Percentiles rank a stretch among this genome's conserved stretches.
Evolutionary conservation across 2,888 invertebrate genomes (phyloP).

Genomic region (Teinopalpus imperialis): DNA sequence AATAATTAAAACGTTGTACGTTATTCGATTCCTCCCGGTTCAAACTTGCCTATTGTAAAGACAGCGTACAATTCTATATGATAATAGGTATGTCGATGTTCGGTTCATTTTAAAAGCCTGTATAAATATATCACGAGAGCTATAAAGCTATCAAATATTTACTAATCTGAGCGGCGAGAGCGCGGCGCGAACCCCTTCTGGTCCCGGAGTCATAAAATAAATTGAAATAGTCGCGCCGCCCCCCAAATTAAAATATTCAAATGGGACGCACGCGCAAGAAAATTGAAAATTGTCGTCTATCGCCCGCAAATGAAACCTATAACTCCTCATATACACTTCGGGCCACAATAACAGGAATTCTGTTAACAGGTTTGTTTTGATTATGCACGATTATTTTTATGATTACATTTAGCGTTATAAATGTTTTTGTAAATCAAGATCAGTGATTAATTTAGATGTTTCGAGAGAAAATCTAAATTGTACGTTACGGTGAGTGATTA

Average conservation of each 20-base stretch:
- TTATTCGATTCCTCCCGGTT: too few species aligned
- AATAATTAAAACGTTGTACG: too few species aligned
- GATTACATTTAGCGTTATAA: background rate
- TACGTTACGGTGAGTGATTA: background rate
- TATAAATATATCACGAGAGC: slow-evolving; percentile 75
- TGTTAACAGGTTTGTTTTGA: slow-evolving; percentile 26
- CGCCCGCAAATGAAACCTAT: slow-evolving; percentile 82
- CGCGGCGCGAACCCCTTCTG: slow-evolving; percentile 76
- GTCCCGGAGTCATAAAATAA: slow-evolving; percentile 79
- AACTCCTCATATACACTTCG: slow-evolving; percentile 71
- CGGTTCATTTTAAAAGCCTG: slow-evolving; percentile 64
- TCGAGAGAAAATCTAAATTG: background rate
- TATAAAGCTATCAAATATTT: slow-evolving; percentile 82
- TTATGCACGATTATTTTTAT: slow-evolving; percentile 1
- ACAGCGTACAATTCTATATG: too few species aligned
- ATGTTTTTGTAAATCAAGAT: background rate
- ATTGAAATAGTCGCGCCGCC: slow-evolving; percentile 82
- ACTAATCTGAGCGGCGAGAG: slow-evolving; percentile 79
- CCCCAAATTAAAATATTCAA: slow-evolving; percentile 83
- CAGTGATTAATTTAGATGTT: background rate
- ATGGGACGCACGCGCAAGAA: slow-evolving; percentile 83
- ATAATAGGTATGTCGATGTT: slow-evolving; percentile 36
- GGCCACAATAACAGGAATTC: slow-evolving; percentile 38
- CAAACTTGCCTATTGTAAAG: too few species aligned
- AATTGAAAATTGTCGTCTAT: slow-evolving; percentile 83